Evolutionary conservation across 2,113 vertebrate species (phyloP), one percentile per base, ranked within the genome.

Genomic region (Burhinus oedicnemus): DNA sequence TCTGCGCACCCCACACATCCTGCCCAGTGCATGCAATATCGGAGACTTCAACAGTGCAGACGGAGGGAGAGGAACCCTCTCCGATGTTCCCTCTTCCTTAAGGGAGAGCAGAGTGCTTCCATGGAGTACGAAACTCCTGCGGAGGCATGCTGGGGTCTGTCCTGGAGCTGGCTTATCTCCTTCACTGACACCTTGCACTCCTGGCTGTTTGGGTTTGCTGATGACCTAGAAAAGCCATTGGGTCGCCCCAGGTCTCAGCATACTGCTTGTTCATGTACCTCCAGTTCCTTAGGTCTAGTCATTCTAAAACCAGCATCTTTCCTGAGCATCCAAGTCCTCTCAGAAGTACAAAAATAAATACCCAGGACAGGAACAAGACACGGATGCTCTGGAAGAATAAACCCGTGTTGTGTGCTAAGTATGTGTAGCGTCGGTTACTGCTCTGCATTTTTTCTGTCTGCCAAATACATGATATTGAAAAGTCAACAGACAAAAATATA

Each of bases 401-500:
- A 64, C 40, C 34, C 3, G 4, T 70, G 84, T 86, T 11, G 11
- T 29, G 23, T 3, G 25, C 38, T 60, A 90, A 90, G n/a, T 38
- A 17, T 32, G 54, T 49, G 27, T 68, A 77, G 60, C 8, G 25
- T 89, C 2, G 5, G 89, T 77, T 80, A 57, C 83, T 51, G 58
- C 80, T 90, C 68, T 61, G 47, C 61, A 15, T 86, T 90, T 94
- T 88, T 84, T 44, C 45, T 79, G 89, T 68, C 86, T 89, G 71
- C 49, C 58, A 81, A 83, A 72, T 70, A 61, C 1, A 4, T 29
- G 42, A 83, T 49, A 70, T 29, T 86, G 80, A 57, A 70, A 81
- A 92, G 55, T 77, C 82, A 95, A 89, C 51, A 77, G 80, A 83
- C 58, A 72, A 85, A 95, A 93, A 83, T 92, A 93, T 52, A 61